Base-by-base conservation (phyloP, 2,888 invertebrate species). In the Agriopis aurantiaria region DNA sequence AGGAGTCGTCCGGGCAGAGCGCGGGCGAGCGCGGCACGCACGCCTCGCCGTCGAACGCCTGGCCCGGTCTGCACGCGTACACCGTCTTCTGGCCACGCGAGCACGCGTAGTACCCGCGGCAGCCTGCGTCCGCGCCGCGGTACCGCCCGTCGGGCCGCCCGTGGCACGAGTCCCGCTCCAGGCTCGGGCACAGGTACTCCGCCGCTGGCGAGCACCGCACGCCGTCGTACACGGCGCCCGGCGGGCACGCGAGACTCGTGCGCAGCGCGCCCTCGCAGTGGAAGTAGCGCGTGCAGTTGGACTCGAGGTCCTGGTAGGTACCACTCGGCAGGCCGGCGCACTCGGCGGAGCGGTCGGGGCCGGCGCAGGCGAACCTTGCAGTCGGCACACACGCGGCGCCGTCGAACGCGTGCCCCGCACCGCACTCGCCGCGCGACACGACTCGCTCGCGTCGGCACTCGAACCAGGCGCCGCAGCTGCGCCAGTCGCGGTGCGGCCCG, bases 31-130 rank as follows among this genome's bases (percentile, higher is more conserved):
- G 79, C 6, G 85, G 85, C n/a, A 93, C 94, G 81, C 96, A 96
- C 3, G 87, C 84, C 71, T 95, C 95, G 0, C 95, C 95, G 82
- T 96, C 95, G 83, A 96, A 96, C 17, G 90, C 90, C 60, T 88
- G 87, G 3, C 95, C 95, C 41, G 89, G 84, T 0, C 94, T 88
- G 75, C 96, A 96, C 51, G 95, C 91, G 83, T 95, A 95, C 33
- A 95, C 93, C n/a, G 95, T 95, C 80, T 95, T 95, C 76, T 93
- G 91, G 1, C 95, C 95, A 69, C 88, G 88, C 23, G 90, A 88
- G 84, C 96, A 96, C 77, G 93, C 95, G 85, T 94, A 95, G 87
- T 95, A 96, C 11, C 95, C 95, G 58, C 95, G 93, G 79, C 96
- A 96, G 3, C 95, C 95, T 1, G 93, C 90, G 77, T 90, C 91